Evolutionary conservation across 1,140 invertebrate species (phyloP).

Genomic region (Euborellia annulipes): DNA sequence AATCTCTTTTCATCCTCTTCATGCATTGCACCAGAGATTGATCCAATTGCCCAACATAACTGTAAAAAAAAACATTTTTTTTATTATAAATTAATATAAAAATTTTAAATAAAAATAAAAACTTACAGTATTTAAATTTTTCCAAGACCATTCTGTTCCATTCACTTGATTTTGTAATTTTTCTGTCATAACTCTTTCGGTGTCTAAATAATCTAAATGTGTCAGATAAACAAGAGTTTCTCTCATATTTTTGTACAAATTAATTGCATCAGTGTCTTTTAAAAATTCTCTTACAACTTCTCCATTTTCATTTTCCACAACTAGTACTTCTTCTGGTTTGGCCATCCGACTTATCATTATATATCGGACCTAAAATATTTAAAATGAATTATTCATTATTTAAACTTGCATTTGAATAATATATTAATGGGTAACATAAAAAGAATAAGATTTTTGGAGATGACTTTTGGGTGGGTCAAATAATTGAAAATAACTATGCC

Average conservation of each 20-base stretch:
- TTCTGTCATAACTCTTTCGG: constrained; percentile 97
- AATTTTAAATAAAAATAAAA: constrained; percentile 2
- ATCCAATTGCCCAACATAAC: constrained; percentile 99
- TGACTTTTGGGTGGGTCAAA: too few relatives aligned
- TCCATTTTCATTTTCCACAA: constrained; percentile 99
- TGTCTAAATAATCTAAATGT: constrained; percentile 95
- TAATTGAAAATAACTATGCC: too few relatives aligned
- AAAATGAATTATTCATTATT: constrained; percentile 7
- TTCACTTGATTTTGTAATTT: constrained; percentile 99
- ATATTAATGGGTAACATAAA: constrained; percentile 1
- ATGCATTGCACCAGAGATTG: constrained; percentile 96
- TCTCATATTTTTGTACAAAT: constrained; percentile 99
- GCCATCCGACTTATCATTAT: constrained; percentile 99
- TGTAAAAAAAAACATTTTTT: constrained; percentile 20
- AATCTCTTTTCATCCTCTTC: constrained; percentile 99
- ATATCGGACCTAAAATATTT: constrained; percentile 52
- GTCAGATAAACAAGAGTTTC: constrained; percentile 98
- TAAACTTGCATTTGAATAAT: constrained; percentile 1
- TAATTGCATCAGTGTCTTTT: constrained; percentile 99
- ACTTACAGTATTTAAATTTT: constrained; percentile 88
- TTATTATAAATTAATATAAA: constrained; percentile 6
- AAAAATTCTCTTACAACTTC: constrained; percentile 99
- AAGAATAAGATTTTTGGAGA: not conserved
- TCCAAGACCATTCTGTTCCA: constrained; percentile 99
- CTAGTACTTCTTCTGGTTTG: constrained; percentile 99